phyloP scores from a whole-genome alignment of 2,888 invertebrate genomes.

The Cephus pulcher region DNA sequence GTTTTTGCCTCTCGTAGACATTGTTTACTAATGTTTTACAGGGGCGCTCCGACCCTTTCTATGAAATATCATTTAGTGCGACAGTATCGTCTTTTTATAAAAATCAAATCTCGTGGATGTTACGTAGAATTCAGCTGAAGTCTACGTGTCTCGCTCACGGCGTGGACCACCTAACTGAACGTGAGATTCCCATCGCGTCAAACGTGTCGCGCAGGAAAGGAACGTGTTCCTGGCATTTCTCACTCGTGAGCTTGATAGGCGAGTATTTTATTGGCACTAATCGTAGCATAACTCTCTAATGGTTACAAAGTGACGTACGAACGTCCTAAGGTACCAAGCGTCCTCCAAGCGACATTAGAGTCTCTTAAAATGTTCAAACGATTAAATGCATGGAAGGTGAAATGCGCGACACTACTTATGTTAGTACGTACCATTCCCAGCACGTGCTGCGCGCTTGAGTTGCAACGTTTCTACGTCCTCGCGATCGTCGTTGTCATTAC shows the following conservation, averaged over 20 bases:
- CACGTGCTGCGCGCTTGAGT: not conserved
- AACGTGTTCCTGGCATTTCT: not conserved
- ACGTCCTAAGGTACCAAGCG: not conserved
- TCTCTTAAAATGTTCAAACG: conserved; percentile 3
- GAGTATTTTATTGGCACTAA: conserved; percentile 40
- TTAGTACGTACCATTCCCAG: not conserved
- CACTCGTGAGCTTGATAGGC: not conserved
- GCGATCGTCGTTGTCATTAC: not conserved
- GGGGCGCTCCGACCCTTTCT: not conserved
- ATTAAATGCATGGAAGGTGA: conserved; percentile 14
- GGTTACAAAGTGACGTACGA: conserved; percentile 44
- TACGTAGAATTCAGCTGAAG: not conserved
- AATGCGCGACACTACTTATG: not conserved
- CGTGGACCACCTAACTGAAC: not conserved
- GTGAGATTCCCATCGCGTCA: conserved; percentile 1
- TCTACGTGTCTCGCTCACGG: not conserved
- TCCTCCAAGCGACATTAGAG: not conserved
- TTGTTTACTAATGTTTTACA: not conserved
- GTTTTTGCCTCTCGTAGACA: not conserved
- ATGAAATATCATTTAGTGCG: not conserved
- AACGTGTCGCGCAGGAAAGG: not conserved
- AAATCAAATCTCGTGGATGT: not conserved
- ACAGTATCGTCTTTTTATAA: not conserved
- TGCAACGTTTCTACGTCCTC: not conserved
- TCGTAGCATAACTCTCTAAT: conserved; percentile 40